Percentiles rank a stretch among this genome's conserved stretches.
These are phyloP conservation scores for Eublepharis macularius DNA, from an alignment of 2,113 vertebrate genomes.

Conservation along the genomic window DNA sequence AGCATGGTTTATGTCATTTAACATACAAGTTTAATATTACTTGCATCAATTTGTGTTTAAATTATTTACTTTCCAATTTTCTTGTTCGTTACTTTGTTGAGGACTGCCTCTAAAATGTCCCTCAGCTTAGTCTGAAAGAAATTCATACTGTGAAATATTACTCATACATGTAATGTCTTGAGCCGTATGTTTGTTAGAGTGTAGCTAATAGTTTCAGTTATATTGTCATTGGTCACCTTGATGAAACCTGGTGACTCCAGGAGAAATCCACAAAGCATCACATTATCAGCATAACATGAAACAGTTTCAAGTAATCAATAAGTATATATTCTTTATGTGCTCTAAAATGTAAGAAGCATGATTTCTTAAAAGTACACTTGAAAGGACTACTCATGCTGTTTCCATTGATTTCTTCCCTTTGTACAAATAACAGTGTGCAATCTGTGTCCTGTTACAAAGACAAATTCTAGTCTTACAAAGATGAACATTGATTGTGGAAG, in stretches of 20 bases:
- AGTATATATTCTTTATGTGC: slow-evolving; percentile 15
- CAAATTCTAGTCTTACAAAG: background rate
- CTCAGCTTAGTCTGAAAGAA: background rate
- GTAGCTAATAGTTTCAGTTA: background rate
- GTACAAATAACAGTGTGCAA: slow-evolving; percentile 7
- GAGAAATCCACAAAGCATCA: slow-evolving; percentile 46
- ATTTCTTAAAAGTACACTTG: slow-evolving; percentile 54
- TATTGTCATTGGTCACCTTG: slow-evolving; percentile 23
- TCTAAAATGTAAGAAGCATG: slow-evolving; percentile 57
- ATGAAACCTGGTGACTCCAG: slow-evolving; percentile 53
- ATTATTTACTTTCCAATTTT: background rate
- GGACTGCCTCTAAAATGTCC: background rate
- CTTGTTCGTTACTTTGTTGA: background rate
- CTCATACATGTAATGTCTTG: background rate
- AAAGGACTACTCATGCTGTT: slow-evolving; percentile 42
- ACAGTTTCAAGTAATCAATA: slow-evolving; percentile 51
- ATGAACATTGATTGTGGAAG: slow-evolving; percentile 32
- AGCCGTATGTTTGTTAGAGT: background rate
- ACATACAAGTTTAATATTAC: background rate
- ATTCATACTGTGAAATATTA: background rate
- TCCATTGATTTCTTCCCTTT: slow-evolving; percentile 49
- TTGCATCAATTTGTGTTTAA: background rate
- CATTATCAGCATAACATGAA: slow-evolving; percentile 55
- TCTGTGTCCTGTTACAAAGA: slow-evolving; percentile 40
- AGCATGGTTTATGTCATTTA: background rate